Evolutionary conservation across 2,113 vertebrate species (phyloP).

Genomic region (Lamprotornis superbus): DNA sequence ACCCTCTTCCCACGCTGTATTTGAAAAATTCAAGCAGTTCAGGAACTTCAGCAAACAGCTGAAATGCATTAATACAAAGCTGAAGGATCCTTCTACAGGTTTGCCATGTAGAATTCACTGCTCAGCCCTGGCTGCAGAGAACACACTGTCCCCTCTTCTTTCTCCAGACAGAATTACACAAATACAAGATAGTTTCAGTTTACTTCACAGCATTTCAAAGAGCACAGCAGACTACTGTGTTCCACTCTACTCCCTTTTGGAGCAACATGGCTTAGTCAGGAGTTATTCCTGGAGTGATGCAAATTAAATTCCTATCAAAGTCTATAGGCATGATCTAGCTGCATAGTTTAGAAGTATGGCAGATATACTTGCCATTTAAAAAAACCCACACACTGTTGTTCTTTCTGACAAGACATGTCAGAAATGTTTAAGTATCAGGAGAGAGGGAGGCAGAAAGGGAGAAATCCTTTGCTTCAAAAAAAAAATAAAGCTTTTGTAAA

Average conservation of each 20-base stretch:
- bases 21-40: not conserved
- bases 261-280: not conserved
- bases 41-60: not conserved
- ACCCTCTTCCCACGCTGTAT: not conserved
- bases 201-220: not conserved
- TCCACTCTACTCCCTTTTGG: not conserved
- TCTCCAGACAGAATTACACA: not conserved
- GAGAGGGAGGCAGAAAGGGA: not conserved
- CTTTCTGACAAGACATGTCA: not conserved
- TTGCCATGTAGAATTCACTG: not conserved
- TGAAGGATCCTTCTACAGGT: not conserved
- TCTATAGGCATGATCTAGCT: not conserved
- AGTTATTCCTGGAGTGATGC: conserved; percentile 53
- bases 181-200: not conserved
- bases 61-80: not conserved
- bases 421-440: not conserved
- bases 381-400: not conserved
- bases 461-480: not conserved
- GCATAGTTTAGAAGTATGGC: not conserved
- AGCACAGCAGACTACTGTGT: not conserved
- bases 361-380: conserved; percentile 14
- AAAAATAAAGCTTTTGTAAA: not conserved
- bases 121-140: not conserved
- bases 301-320: conserved; percentile 13
- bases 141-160: not conserved